Conservation (phyloP, 1,140 invertebrate species). For the Bradysia coprophila region DNA sequence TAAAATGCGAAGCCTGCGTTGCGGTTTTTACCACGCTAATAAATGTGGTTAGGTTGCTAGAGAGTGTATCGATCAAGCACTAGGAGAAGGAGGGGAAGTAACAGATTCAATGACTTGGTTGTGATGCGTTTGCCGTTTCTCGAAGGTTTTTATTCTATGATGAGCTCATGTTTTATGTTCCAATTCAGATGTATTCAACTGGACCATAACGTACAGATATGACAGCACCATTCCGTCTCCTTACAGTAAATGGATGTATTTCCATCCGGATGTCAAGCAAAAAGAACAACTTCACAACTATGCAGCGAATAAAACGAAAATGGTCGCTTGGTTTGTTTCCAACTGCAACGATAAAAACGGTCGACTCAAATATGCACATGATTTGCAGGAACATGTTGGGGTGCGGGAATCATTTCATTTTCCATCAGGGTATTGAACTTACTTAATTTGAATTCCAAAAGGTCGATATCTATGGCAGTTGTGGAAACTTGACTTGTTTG, state of each 20-base stretch:
- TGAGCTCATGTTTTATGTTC: no score
- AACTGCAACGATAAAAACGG: conserved; percentile 34
- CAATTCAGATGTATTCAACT: no score
- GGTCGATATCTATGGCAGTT: conserved; percentile 52
- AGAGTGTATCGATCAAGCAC: not conserved
- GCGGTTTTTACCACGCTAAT: not conserved
- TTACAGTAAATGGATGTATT: conserved; percentile 17
- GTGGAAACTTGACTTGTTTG: conserved; percentile 26
- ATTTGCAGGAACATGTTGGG: conserved; percentile 31
- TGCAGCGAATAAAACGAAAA: conserved; percentile 18
- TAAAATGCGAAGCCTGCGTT: no score
- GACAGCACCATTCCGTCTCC: conserved; percentile 17
- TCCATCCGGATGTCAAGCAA: conserved; percentile 13
- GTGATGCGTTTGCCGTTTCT: conserved; percentile 13
- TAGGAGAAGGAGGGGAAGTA: not conserved
- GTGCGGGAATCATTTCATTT: conserved; percentile 4
- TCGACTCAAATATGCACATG: conserved; percentile 31
- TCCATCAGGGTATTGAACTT: not conserved
- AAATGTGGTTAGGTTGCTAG: no score
- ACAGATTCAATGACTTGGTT: no score
- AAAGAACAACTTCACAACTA: conserved; percentile 10
- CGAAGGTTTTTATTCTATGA: conserved; percentile 48
- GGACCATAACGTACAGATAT: conserved; percentile 37
- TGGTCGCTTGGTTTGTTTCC: conserved; percentile 41
- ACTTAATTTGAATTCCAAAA: conserved; percentile 3